A percentile compares a stretch with the other conserved stretches of the same genome.
phyloP scores from a whole-genome alignment of 2,888 invertebrate species.

The Phengaris arion region DNA sequence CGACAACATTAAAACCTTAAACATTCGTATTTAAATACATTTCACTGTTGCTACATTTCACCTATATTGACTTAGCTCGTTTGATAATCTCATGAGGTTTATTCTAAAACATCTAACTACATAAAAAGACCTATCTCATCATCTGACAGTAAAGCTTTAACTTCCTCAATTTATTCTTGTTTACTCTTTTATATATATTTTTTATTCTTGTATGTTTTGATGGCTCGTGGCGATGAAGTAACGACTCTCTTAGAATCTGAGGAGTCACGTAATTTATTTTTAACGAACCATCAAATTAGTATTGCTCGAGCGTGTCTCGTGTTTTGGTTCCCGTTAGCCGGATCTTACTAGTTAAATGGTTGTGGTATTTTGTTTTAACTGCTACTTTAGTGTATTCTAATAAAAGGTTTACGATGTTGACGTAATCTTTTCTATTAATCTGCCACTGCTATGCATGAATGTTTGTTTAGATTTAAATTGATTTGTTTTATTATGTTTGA shows the following conservation, averaged over 20 bases:
- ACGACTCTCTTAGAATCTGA: slow-evolving; percentile 32
- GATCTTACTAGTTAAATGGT: slow-evolving; percentile 33
- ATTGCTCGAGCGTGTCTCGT: slow-evolving; percentile 40
- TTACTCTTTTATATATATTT: slow-evolving; percentile 1
- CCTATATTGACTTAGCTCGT: too few species aligned
- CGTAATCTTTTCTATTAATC: background rate
- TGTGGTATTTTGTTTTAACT: background rate
- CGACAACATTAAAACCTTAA: too few species aligned
- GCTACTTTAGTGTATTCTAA: background rate
- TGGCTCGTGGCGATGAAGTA: background rate
- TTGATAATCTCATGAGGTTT: background rate
- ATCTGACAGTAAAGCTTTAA: background rate
- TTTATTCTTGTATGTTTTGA: slow-evolving; percentile 1
- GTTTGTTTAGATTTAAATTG: slow-evolving; percentile 9
- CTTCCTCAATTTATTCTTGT: slow-evolving; percentile 18
- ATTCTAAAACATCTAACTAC: background rate
- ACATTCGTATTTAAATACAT: slow-evolving; percentile 1
- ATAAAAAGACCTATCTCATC: slow-evolving; percentile 4
- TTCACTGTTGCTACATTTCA: background rate
- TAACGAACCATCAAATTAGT: slow-evolving; percentile 40
- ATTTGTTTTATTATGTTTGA: background rate
- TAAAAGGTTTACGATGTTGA: background rate
- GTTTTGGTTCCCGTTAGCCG: slow-evolving; percentile 44
- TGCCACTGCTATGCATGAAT: background rate
- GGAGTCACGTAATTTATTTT: slow-evolving; percentile 41